phyloP scores from a whole-genome alignment of 1,140 invertebrate genomes.

The Triops cancriformis region DNA sequence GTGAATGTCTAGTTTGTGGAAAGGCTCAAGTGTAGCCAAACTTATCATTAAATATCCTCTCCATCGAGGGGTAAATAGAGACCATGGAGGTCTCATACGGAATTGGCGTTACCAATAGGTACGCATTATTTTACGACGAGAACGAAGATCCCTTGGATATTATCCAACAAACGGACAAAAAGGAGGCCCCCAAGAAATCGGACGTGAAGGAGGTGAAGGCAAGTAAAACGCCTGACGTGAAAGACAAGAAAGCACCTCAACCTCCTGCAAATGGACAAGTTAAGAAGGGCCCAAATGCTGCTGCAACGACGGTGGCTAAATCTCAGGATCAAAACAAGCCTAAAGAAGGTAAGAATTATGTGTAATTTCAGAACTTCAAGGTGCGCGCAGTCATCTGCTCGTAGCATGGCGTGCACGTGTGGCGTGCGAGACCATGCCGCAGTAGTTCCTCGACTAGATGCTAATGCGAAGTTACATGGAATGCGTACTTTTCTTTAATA shows the following conservation, averaged over 20 bases:
- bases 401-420: constrained; percentile 1
- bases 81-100: constrained; percentile 86
- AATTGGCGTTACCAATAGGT: constrained; percentile 83
- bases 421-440: background rate
- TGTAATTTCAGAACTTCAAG: background rate
- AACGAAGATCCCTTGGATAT: constrained; percentile 80
- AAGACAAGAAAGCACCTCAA: constrained; percentile 58
- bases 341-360: constrained; percentile 44
- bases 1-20: constrained; percentile 28
- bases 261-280: constrained; percentile 15
- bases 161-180: constrained; percentile 51
- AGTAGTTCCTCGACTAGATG: background rate
- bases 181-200: constrained; percentile 56
- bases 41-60: constrained; percentile 30
- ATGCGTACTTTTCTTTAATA: too few relatives aligned
- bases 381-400: background rate
- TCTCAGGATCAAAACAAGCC: constrained; percentile 42
- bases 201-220: constrained; percentile 62
- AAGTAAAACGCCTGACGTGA: constrained; percentile 60
- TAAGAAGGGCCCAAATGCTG: constrained; percentile 27
- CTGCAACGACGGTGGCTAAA: constrained; percentile 17
- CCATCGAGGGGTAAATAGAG: constrained; percentile 26
- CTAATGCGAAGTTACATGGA: too few relatives aligned
- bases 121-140: constrained; percentile 73
- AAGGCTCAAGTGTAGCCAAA: constrained; percentile 28